Evolutionary conservation across 2,888 invertebrate species (phyloP).

Genomic region (Tetramorium bicarinatum): DNA sequence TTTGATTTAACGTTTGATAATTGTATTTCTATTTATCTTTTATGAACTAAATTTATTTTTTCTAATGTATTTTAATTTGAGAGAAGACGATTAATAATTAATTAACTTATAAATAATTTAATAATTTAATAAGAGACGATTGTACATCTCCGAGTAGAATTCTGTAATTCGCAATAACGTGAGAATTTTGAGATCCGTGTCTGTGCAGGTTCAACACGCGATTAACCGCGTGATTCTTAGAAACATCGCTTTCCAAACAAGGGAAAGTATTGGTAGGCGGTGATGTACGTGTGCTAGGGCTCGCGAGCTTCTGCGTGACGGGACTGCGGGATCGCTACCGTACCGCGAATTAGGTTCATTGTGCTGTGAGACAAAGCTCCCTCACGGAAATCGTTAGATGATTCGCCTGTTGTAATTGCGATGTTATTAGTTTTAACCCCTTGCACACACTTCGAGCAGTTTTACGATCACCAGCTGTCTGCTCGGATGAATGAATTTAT

Average conservation of each 20-base stretch:
- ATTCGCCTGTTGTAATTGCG: constrained; percentile 59
- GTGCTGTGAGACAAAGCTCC: constrained; percentile 67
- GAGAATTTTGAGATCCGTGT: constrained; percentile 50
- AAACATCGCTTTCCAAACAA: constrained; percentile 80
- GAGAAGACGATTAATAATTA: neutral
- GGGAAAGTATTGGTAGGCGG: constrained; percentile 79
- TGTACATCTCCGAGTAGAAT: neutral
- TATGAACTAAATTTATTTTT: neutral
- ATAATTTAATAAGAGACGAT: neutral
- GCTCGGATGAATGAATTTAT: neutral
- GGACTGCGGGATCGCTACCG: constrained; percentile 73
- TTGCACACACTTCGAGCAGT: constrained; percentile 43
- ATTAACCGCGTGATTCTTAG: constrained; percentile 69
- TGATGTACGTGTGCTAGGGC: constrained; percentile 74
- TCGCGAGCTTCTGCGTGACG: constrained; percentile 83
- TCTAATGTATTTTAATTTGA: neutral
- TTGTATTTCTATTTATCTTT: neutral
- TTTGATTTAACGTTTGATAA: neutral
- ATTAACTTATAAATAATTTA: constrained; percentile 4
- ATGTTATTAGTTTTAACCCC: constrained; percentile 39
- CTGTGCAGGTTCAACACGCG: neutral
- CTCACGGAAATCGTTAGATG: constrained; percentile 55
- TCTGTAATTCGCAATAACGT: neutral
- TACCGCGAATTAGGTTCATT: constrained; percentile 73
- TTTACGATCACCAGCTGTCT: neutral